A percentile compares a stretch with the other conserved stretches of the same genome.
Evolutionary conservation across 2,888 invertebrate genomes (phyloP).

Genomic region (Aphrophora alni): DNA sequence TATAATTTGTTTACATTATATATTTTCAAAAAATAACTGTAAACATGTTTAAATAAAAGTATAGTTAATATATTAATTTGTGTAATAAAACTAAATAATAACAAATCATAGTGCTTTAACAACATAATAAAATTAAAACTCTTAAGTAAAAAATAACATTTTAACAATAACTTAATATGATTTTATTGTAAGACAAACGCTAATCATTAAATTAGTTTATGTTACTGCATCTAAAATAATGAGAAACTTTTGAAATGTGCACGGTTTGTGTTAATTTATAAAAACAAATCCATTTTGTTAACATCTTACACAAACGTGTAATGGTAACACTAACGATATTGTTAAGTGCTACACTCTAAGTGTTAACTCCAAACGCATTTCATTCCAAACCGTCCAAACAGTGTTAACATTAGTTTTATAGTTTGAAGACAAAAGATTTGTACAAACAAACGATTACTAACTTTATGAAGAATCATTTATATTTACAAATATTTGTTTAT

Average conservation of each 20-base stretch:
- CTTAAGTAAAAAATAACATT: background rate
- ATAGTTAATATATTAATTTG: background rate
- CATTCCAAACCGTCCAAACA: background rate
- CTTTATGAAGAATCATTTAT: background rate
- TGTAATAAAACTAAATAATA: background rate
- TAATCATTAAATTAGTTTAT: background rate
- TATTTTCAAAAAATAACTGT: too few relatives aligned
- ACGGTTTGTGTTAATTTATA: background rate
- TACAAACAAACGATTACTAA: background rate
- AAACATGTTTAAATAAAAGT: too few relatives aligned
- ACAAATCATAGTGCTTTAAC: background rate
- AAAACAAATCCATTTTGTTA: background rate
- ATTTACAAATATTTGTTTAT: background rate
- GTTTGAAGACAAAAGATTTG: background rate
- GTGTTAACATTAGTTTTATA: slow-evolving; percentile 2
- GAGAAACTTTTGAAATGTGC: background rate
- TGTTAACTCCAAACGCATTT: background rate
- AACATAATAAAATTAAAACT: background rate
- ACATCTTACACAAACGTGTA: background rate
- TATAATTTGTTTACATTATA: too few relatives aligned
- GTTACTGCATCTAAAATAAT: background rate
- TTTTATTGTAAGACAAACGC: background rate
- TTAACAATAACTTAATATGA: background rate
- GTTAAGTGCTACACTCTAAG: background rate
- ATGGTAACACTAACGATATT: background rate